phyloP scores from a whole-genome alignment of 2,113 vertebrate genomes.

The Poeciliopsis turrubarensis region DNA sequence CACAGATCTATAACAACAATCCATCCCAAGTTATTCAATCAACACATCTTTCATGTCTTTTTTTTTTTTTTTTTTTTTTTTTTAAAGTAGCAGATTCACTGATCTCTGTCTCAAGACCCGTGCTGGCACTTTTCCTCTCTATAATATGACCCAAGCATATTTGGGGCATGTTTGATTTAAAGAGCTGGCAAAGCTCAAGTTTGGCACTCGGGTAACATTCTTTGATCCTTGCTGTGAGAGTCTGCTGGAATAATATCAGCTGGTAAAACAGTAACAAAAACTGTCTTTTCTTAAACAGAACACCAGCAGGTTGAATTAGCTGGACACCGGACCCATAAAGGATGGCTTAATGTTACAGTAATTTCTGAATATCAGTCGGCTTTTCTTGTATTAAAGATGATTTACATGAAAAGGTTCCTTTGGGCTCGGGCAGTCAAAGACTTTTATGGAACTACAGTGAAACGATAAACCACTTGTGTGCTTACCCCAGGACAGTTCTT shows the following conservation, averaged over 20 bases:
- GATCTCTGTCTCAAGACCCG: not conserved
- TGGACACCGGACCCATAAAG: not conserved
- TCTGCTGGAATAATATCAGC: conserved; percentile 50
- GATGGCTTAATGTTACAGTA: not conserved
- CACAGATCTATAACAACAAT: not conserved
- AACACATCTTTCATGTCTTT: not conserved
- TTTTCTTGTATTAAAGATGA: not conserved
- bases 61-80: too few relatives aligned
- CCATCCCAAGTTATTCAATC: not conserved
- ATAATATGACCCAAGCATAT: conserved; percentile 27
- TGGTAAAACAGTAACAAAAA: conserved; percentile 59
- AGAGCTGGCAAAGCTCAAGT: conserved; percentile 53
- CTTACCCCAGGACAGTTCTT: conserved; percentile 53
- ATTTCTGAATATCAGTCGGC: too few relatives aligned
- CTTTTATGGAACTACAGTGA: conserved; percentile 47
- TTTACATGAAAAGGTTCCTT: conserved; percentile 11
- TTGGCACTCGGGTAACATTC: conserved; percentile 67
- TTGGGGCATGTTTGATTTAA: conserved; percentile 58
- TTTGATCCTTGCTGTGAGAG: conserved; percentile 60
- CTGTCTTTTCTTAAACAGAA: conserved; percentile 32
- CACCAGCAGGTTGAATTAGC: not conserved
- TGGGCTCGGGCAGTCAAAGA: conserved; percentile 13
- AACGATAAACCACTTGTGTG: conserved; percentile 71
- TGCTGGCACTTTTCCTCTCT: conserved; percentile 15
- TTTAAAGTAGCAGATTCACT: not conserved